Percentiles rank a stretch among this genome's conserved stretches.
Evolutionary conservation across 1,140 invertebrate genomes (phyloP).

Genomic region (Mamestra configurata): DNA sequence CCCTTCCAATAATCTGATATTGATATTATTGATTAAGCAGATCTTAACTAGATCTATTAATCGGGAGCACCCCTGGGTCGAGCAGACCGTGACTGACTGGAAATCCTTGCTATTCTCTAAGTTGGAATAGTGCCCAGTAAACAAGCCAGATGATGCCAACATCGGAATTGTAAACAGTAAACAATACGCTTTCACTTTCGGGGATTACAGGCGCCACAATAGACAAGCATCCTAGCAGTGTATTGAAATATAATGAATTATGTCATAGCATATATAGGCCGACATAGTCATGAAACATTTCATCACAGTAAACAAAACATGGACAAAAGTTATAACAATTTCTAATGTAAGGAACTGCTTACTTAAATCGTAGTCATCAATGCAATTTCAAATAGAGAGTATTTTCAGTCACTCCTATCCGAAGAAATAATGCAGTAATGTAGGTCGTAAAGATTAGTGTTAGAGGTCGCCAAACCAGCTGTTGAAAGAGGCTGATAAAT

Average conservation of each 20-base stretch:
- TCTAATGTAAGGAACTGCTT: too few relatives aligned
- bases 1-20: too few relatives aligned
- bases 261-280: too few relatives aligned
- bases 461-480: not conserved
- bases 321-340: too few relatives aligned
- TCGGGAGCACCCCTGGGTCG: not conserved
- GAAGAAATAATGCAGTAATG: not conserved
- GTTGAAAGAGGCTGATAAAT: not conserved
- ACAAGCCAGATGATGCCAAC: not conserved
- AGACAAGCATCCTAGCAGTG: not conserved
- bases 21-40: too few relatives aligned
- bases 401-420: not conserved
- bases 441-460: not conserved
- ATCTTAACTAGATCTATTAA: too few relatives aligned
- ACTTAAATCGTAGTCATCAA: too few relatives aligned
- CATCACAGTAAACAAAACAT: too few relatives aligned
- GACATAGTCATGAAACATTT: too few relatives aligned
- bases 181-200: constrained; percentile 6
- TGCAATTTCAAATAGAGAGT: not conserved
- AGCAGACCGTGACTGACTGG: not conserved
- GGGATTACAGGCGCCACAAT: not conserved
- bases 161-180: constrained; percentile 19
- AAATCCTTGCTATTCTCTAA: not conserved
- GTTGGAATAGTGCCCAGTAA: constrained; percentile 3
- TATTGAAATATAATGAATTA: not conserved